Percentiles rank a stretch among this genome's conserved stretches.
Evolutionary conservation across 35 echinoderm and acorn worm genomes (phyloP).

Genomic region (Apostichopus parvimensis): DNA sequence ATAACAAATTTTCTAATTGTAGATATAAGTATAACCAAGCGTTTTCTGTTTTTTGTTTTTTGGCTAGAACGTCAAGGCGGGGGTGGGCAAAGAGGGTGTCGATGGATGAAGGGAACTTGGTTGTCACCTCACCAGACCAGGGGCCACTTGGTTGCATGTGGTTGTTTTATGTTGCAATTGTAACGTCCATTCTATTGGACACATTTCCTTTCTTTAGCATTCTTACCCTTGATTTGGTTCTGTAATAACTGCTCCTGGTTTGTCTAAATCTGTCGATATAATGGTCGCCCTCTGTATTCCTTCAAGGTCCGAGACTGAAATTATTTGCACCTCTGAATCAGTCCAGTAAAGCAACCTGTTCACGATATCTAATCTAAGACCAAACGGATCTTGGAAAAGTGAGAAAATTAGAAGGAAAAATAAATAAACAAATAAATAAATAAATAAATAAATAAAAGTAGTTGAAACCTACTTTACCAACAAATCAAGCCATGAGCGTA

Average conservation of each 20-base stretch:
- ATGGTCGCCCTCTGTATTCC: conserved; percentile 9
- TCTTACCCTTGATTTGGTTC: conserved; percentile 17
- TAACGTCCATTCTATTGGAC: no score
- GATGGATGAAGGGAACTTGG: no score
- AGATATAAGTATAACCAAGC: background rate
- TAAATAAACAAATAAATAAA: no score
- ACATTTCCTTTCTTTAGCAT: no score
- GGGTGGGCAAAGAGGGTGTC: no score
- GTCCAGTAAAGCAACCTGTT: conserved; percentile 48
- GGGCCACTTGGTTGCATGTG: no score
- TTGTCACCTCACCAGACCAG: no score
- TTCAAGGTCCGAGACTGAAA: conserved; percentile 30
- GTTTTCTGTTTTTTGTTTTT: background rate
- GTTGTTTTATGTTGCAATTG: no score
- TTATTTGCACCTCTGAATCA: background rate
- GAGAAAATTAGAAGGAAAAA: no score
- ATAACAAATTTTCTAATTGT: background rate
- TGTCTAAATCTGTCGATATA: background rate
- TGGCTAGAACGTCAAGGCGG: no score
- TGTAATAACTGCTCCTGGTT: conserved; percentile 16
- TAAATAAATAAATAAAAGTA: background rate
- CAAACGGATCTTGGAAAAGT: conserved; percentile 21
- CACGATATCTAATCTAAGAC: conserved; percentile 11
- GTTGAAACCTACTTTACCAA: no score
- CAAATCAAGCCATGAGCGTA: no score